Percentiles rank a stretch among this genome's conserved stretches.
These are phyloP conservation scores for Calliopum simillimum DNA, from an alignment of 2,888 invertebrate species.

Conservation along the genomic window DNA sequence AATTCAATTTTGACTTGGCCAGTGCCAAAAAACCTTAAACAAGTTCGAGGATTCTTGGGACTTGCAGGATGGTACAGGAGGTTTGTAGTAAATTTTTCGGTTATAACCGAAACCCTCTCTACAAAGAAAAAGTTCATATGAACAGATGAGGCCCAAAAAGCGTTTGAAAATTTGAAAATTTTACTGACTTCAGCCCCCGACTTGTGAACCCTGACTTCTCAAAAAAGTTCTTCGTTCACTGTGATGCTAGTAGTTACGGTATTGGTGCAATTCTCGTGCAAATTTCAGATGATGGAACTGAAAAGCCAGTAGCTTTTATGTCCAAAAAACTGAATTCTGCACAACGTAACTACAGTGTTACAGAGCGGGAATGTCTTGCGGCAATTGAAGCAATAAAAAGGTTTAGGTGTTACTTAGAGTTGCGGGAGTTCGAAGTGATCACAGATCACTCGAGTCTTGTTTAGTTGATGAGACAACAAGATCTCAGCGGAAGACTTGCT, in stretches of 20 bases:
- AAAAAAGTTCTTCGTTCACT: constrained; percentile 9
- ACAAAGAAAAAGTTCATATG: constrained; percentile 16
- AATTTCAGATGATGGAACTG: too few species aligned
- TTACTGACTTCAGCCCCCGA: constrained; percentile 30
- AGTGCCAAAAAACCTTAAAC: too few species aligned
- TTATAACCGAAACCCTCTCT: constrained; percentile 14
- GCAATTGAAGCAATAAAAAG: too few species aligned
- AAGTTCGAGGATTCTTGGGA: constrained; percentile 40
- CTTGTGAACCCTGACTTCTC: constrained; percentile 29
- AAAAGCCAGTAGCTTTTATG: too few species aligned
- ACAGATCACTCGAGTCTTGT: constrained; percentile 18
- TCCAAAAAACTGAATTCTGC: too few species aligned
- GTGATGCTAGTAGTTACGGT: constrained; percentile 25
- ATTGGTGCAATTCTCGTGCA: constrained; percentile 2
- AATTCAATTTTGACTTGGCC: constrained; percentile 31
- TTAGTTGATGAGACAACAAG: constrained; percentile 17
- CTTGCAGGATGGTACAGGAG: constrained; percentile 42
- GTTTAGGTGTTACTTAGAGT: not conserved
- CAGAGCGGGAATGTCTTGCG: too few species aligned
- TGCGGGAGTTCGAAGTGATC: not conserved
- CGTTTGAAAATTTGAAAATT: constrained; percentile 31
- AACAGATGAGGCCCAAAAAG: too few species aligned
- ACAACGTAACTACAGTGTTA: too few species aligned
- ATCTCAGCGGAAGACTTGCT: constrained; percentile 8
- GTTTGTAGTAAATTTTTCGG: constrained; percentile 36